Conservation (phyloP, 2,797 vertebrate species). For the Orientallactaga sibirica region DNA sequence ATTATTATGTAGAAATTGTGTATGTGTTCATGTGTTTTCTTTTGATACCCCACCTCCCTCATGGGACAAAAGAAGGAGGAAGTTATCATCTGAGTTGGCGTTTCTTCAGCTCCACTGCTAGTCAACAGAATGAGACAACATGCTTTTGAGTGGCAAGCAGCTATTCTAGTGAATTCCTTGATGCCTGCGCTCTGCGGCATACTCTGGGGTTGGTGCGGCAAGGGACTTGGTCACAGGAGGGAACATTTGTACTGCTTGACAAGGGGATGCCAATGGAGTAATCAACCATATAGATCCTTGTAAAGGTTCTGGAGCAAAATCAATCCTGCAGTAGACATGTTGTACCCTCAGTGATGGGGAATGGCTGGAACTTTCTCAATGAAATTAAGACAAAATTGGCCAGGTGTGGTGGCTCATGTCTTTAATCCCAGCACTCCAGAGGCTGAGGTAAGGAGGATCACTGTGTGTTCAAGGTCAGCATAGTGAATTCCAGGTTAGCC, state of each 20-base stretch:
- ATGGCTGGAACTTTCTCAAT: conserved; percentile 7
- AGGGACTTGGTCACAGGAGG: neutral
- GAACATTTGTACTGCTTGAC: rapidly evolving
- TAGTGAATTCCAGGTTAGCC: no score
- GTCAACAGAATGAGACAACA: neutral
- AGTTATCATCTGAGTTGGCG: neutral
- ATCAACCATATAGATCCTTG: neutral
- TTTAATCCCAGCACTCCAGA: no score
- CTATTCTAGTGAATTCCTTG: neutral
- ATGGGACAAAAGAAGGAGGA: neutral
- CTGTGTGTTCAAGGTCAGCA: no score
- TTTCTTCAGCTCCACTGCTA: neutral
- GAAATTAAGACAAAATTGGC: neutral
- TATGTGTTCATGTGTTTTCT: no score
- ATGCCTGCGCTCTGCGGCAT: rapidly evolving
- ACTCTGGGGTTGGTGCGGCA: neutral
- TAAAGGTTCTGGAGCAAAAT: neutral
- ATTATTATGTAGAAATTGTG: no score
- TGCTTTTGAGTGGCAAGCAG: neutral
- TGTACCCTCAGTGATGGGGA: neutral
- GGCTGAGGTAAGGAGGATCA: no score
- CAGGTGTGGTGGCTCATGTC: no score
- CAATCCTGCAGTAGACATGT: neutral
- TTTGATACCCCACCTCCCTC: neutral
- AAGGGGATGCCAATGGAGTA: neutral